phyloP scores from a whole-genome alignment of 2,113 vertebrate species.

The Pelecanus crispus region DNA sequence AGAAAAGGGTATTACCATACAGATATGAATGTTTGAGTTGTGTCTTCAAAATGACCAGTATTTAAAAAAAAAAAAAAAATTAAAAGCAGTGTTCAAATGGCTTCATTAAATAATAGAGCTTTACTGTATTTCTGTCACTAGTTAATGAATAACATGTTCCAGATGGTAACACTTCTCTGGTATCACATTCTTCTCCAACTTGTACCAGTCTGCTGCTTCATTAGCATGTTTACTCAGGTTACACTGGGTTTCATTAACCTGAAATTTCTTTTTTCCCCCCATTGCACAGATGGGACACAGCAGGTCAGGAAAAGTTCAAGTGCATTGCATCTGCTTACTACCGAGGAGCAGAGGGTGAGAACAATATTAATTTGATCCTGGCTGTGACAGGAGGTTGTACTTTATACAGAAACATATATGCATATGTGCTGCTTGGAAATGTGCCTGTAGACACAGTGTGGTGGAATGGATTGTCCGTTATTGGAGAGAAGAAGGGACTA shows the following conservation, averaged over 20 bases:
- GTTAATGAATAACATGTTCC: constrained; percentile 49
- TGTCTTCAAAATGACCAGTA: neutral
- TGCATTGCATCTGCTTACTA: constrained; percentile 92
- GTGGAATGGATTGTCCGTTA: neutral
- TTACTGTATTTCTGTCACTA: neutral
- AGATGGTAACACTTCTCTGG: constrained; percentile 27
- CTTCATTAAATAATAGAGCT: neutral
- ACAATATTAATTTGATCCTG: neutral
- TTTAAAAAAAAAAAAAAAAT: neutral
- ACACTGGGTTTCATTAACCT: constrained; percentile 11
- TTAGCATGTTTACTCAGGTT: constrained; percentile 37
- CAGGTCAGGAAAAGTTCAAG: constrained; percentile 95
- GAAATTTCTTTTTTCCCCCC: neutral
- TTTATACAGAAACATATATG: neutral
- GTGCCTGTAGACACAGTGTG: neutral
- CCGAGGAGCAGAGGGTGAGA: constrained; percentile 86
- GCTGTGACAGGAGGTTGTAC: neutral
- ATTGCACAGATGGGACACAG: constrained; percentile 88
- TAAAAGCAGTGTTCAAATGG: neutral
- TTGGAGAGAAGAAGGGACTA: neutral
- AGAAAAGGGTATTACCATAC: neutral
- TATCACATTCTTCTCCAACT: constrained; percentile 13
- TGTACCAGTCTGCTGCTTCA: constrained; percentile 32
- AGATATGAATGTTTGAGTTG: neutral
- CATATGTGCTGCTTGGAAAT: neutral